Base-by-base conservation (phyloP, 2,888 invertebrate genomes). In the Clostera curtula region DNA sequence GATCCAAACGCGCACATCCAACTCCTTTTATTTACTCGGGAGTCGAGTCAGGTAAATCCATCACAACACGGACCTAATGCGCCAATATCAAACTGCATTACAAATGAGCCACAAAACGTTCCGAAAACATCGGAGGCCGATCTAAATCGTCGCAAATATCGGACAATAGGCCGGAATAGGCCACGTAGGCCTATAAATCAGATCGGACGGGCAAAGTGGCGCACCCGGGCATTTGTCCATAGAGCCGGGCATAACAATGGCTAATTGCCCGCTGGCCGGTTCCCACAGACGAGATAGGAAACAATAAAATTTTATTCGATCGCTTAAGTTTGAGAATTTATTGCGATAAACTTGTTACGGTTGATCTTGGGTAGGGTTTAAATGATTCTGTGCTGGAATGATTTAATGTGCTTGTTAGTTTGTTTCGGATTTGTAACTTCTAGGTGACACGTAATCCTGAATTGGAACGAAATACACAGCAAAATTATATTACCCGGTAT, bases 191-290 rank as follows among this genome's bases (percentile, higher is more conserved):
- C 36, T 27, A 53, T 53, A 53, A 54, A 54, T 53, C 55, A 45
- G 43, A 30, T 41, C 35, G 34, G 40, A 36, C 46, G 43, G 36
- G 29, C 42, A 34, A 47, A 54, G 47, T 42, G 46, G 41, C 44
- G 44, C 40, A 42, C 48, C 46, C 47, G 46, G 44, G 44, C 45
- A 44, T 49, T 52, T 49, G 41, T 45, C 49, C 45, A 50, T 55
- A 53, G 59, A 54, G 46, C 47, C 46, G 37, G 44, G 38, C 38
- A 47, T 45, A 56, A 56, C 59, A 61, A 56, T 50, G 52, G 56
- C 53, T 61, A 61, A 62, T 62, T 60, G 61, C 52, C 40, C 42
- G n/a, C 34, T 31, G 31, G 34, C 26, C 44, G 43, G 43, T 43
- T 48, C 48, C 32, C 45, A 40, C 36, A 39, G 42, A 49, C 49